These are phyloP conservation scores for Atta colombica DNA, from an alignment of 1,140 invertebrate species.

Conservation along the genomic window DNA sequence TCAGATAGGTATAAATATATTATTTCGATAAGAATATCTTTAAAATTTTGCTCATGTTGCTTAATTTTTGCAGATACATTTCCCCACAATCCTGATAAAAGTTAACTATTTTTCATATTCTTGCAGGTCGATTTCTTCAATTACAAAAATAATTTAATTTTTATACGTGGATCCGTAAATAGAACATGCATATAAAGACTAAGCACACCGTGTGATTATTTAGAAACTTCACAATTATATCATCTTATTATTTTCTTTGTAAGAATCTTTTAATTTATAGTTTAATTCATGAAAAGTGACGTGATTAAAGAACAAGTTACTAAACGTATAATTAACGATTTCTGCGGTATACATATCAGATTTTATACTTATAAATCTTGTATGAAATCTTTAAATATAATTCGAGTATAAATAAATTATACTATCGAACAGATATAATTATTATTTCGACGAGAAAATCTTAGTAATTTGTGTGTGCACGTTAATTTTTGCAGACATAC, in stretches of 20 bases:
- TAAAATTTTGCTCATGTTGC: too few relatives aligned
- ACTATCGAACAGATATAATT: too few relatives aligned
- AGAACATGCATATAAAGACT: too few relatives aligned
- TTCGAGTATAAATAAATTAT: too few relatives aligned
- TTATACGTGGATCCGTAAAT: too few relatives aligned
- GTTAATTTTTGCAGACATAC: neutral
- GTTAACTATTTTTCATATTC: too few relatives aligned
- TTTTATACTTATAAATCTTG: neutral
- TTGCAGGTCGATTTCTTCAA: too few relatives aligned
- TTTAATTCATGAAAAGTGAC: neutral
- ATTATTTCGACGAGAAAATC: neutral
- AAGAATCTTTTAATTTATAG: neutral
- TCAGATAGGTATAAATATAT: neutral
- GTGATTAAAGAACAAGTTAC: neutral
- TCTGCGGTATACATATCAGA: neutral
- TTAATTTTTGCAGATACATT: too few relatives aligned
- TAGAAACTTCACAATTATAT: neutral
- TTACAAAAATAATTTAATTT: too few relatives aligned
- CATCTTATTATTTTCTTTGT: constrained; percentile 2
- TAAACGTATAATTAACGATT: neutral
- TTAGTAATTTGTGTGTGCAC: neutral
- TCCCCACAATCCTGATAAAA: too few relatives aligned
- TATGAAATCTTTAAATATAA: too few relatives aligned
- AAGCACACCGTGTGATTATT: too few relatives aligned
- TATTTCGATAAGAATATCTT: neutral